Conservation (phyloP, 2,113 vertebrate species). For the Spilogale gracilis region DNA sequence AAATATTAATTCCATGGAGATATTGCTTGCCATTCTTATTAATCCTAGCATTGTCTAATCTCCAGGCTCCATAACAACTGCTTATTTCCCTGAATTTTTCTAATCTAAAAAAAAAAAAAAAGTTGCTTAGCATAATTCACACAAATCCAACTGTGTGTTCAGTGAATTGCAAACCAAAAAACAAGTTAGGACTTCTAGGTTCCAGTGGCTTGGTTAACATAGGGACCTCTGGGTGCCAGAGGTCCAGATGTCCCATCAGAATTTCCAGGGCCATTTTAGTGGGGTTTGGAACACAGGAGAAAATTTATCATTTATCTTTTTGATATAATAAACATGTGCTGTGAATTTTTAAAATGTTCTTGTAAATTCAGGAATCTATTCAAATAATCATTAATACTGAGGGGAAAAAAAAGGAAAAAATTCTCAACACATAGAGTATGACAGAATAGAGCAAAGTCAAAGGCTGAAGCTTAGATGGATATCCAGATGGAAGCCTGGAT, state of each 20-base stretch:
- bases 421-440: background rate
- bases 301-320: background rate
- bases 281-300: background rate
- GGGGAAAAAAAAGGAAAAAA: background rate
- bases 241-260: background rate
- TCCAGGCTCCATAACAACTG: background rate
- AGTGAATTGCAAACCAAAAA: background rate
- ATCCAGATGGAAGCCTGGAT: background rate
- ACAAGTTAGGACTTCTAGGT: background rate
- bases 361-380: background rate
- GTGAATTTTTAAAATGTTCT: background rate
- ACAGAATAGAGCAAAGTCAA: background rate
- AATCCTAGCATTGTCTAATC: background rate
- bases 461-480: background rate
- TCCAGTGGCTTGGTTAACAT: background rate
- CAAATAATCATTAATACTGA: background rate
- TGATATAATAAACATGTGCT: background rate
- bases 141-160: background rate
- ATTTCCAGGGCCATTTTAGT: background rate
- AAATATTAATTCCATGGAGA: background rate
- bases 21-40: slow-evolving; percentile 17
- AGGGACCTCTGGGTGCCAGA: background rate
- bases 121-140: background rate
- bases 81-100: background rate
- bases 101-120: background rate